phyloP scores from a whole-genome alignment of 2,888 invertebrate species.

The Dorcus parallelipipedus region DNA sequence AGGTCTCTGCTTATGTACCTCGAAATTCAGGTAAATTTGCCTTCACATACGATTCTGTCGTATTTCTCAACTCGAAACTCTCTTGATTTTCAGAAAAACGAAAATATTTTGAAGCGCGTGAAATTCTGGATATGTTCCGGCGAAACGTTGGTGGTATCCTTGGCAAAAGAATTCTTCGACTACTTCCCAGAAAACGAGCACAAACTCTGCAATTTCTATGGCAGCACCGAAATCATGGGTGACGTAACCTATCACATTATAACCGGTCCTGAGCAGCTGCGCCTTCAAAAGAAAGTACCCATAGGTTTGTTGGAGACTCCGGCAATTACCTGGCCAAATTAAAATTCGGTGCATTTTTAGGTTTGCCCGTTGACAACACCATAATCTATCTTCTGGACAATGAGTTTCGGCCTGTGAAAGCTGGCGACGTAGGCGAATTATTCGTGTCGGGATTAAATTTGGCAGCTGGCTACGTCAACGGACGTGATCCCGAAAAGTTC shows the following conservation, averaged over 20 bases:
- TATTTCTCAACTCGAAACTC: too few species aligned
- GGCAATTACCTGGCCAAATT: neutral
- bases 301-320: slow-evolving; percentile 58
- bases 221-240: slow-evolving; percentile 89
- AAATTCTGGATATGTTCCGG: slow-evolving; percentile 86
- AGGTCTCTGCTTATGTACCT: slow-evolving; percentile 75
- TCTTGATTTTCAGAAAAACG: slow-evolving; percentile 46
- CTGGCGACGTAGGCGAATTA: slow-evolving; percentile 76
- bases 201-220: slow-evolving; percentile 81
- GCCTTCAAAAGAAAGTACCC: slow-evolving; percentile 67
- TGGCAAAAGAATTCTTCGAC: slow-evolving; percentile 73
- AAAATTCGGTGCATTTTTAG: slow-evolving; percentile 45
- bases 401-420: slow-evolving; percentile 67
- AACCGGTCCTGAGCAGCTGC: slow-evolving; percentile 58
- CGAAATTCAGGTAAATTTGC: slow-evolving; percentile 51
- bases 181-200: slow-evolving; percentile 65
- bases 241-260: slow-evolving; percentile 80
- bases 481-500: slow-evolving; percentile 70
- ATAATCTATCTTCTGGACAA: slow-evolving; percentile 75
- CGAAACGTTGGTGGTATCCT: slow-evolving; percentile 68
- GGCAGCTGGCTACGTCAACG: slow-evolving; percentile 77
- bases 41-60: too few species aligned
- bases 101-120: slow-evolving; percentile 55
- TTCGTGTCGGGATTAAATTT: slow-evolving; percentile 79
- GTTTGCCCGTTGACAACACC: slow-evolving; percentile 75